Evolutionary conservation across 2,113 vertebrate species (phyloP), one percentile per base, ranked within the genome.

Genomic region (Mesembrinibis cayennensis): DNA sequence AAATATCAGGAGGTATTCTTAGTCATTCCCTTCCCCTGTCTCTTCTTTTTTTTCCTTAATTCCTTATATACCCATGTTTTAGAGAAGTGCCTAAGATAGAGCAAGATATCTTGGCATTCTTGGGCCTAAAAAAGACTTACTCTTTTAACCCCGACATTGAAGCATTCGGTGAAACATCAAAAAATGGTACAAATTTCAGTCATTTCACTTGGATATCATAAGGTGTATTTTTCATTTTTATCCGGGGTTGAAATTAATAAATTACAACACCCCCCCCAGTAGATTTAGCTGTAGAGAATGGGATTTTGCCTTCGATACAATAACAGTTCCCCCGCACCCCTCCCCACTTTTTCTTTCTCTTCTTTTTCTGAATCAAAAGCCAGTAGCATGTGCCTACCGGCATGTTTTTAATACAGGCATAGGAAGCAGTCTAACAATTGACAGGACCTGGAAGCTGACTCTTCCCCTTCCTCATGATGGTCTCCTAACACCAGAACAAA

Each of bases 61-160:
- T 98, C 98, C 98, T 98, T 98, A 98, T 98, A 98, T 98, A 98
- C 98, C 95, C 98, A 96, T 89, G 97, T 97, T 96, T 95, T 93
- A 20, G 96, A 93, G 94, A 96, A 49, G 88, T 94, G 97, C 98
- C 96, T 70, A 97, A 98, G 98, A 98, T 97, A 98, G 98, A 90
- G 95, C 97, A 92, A 94, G 97, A 96, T 82, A 85, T 93, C 90
- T 74, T 82, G 96, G 97, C 96, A 97, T 98, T 96, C 95, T 49
- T 83, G 96, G 94, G 80, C 97, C 95, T 89, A 96, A 97, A 97
- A 98, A 90, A 82, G 95, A 72, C 80, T 91, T 71, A 52, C 49
- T 94, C 67, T 38, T 91, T 96, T 77, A 92, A 95, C 87, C 96
- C 74, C 61, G 87, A 83, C 89, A 94, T 70, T 93, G 96, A 71